Percentiles rank a stretch among this genome's conserved stretches.
Evolutionary conservation across 2,888 invertebrate species (phyloP).

Genomic region (Metacarcinus magister): DNA sequence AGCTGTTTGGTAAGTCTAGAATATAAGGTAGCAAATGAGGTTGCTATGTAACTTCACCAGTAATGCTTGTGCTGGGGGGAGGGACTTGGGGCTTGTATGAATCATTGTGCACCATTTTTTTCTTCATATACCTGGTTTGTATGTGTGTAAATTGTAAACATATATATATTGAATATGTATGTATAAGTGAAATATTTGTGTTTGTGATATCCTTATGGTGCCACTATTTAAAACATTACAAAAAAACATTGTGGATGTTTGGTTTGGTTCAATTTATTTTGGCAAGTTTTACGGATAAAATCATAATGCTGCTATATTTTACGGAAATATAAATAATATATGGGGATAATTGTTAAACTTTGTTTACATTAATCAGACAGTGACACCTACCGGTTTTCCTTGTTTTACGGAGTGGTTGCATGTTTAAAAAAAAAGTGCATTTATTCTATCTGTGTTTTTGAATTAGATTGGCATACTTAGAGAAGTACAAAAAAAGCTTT

Average conservation of each 20-base stretch:
- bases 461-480: conserved; percentile 76
- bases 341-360: background rate
- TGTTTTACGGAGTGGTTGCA: conserved; percentile 26
- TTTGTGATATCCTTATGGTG: conserved; percentile 65
- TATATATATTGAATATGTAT: conserved; percentile 54
- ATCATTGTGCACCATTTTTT: conserved; percentile 70
- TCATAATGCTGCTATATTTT: conserved; percentile 21
- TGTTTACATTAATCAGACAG: conserved; percentile 16
- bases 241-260: conserved; percentile 47
- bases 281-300: background rate
- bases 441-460: conserved; percentile 61
- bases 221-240: conserved; percentile 46
- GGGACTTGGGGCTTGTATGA: conserved; percentile 54
- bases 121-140: conserved; percentile 8
- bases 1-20: conserved; percentile 74
- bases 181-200: conserved; percentile 47
- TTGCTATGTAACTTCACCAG: conserved; percentile 62
- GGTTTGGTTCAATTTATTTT: conserved; percentile 21
- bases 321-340: background rate
- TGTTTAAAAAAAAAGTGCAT: conserved; percentile 66
- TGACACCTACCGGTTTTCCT: background rate
- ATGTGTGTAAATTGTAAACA: conserved; percentile 28
- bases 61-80: conserved; percentile 68
- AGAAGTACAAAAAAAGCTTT: conserved; percentile 78
- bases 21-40: conserved; percentile 68